These are phyloP conservation scores for Antennarius maculatus DNA, from an alignment of 2,797 vertebrate species.

Conservation along the genomic window DNA sequence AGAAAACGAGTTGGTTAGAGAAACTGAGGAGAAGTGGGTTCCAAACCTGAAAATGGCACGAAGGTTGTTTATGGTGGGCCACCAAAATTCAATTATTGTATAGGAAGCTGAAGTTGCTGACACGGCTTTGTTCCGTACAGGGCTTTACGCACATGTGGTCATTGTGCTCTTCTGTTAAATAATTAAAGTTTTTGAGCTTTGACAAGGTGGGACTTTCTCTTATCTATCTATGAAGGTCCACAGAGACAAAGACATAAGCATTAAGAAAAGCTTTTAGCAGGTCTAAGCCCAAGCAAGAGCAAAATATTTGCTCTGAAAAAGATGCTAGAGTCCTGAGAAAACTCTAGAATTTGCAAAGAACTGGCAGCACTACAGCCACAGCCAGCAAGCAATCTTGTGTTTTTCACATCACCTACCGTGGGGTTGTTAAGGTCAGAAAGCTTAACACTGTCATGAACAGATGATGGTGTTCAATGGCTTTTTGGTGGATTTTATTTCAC, in stretches of 20 bases:
- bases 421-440: constrained; percentile 36
- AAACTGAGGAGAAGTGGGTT: too few relatives aligned
- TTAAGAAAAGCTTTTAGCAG: constrained; percentile 71
- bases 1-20: too few relatives aligned
- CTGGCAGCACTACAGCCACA: constrained; percentile 37
- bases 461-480: constrained; percentile 53
- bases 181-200: constrained; percentile 63
- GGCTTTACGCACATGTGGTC: constrained; percentile 13
- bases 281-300: constrained; percentile 31
- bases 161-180: constrained; percentile 58
- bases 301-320: constrained; percentile 61
- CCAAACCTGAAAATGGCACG: too few relatives aligned
- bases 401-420: constrained; percentile 57
- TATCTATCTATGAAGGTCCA: constrained; percentile 44
- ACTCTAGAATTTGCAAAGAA: constrained; percentile 25
- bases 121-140: constrained; percentile 5
- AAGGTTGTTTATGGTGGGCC: too few relatives aligned
- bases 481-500: neutral
- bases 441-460: constrained; percentile 26
- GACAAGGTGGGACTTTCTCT: constrained; percentile 48
- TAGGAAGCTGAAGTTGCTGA: constrained; percentile 11
- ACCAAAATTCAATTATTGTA: too few relatives aligned
- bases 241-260: constrained; percentile 60
- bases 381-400: constrained; percentile 41
- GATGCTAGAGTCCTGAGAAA: constrained; percentile 37